A percentile compares a stretch with the other conserved stretches of the same genome.
Conservation (phyloP, 2,113 vertebrate species). For the Chinchilla lanigera region DNA sequence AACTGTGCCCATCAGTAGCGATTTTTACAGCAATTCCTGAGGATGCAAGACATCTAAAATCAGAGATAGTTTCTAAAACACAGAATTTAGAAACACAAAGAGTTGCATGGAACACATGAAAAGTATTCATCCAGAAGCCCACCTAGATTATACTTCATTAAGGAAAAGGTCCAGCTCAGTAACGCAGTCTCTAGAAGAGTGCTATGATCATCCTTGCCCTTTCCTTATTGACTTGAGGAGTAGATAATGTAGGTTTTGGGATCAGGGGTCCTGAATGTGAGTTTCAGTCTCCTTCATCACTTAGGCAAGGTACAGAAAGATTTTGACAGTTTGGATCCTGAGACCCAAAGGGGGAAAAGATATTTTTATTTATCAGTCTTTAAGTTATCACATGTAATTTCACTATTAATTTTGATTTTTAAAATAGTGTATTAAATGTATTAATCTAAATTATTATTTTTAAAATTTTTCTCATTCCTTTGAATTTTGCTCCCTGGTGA, state of each 20-base stretch:
- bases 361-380: neutral
- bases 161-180: neutral
- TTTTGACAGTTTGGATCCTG: neutral
- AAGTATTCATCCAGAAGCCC: neutral
- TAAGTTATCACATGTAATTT: neutral
- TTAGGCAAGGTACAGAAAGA: too few relatives aligned
- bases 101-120: neutral
- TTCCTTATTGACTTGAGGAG: neutral
- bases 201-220: neutral
- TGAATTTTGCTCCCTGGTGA: neutral
- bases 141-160: neutral
- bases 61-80: neutral
- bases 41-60: neutral
- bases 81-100: neutral
- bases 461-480: neutral
- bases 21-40: neutral
- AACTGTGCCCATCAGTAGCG: neutral
- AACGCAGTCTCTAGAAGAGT: accelerated
- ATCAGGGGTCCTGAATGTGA: neutral
- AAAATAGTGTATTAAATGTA: neutral
- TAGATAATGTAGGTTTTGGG: neutral
- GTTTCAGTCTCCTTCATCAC: neutral
- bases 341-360: neutral
- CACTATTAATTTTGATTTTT: neutral
- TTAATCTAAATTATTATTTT: neutral